A percentile compares a stretch with the other conserved stretches of the same genome.
Evolutionary conservation across 2,888 invertebrate species (phyloP).

Genomic region (Drosophila nr. fundita): DNA sequence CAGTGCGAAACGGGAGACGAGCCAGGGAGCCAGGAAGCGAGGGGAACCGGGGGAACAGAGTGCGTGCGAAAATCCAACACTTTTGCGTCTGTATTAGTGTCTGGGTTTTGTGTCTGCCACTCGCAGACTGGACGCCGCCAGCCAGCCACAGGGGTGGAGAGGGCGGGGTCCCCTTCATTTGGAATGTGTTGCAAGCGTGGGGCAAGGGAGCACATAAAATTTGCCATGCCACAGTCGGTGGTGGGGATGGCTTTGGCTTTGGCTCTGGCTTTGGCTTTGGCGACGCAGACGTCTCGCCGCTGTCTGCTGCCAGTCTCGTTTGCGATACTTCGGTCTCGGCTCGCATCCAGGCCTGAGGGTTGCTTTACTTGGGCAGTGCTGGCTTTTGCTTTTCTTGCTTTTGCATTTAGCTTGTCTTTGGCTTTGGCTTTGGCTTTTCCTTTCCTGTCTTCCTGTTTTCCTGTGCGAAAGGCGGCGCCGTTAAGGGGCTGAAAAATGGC

Average conservation of each 20-base stretch:
- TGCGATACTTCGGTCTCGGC: constrained; percentile 12
- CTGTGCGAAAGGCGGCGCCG: constrained; percentile 46
- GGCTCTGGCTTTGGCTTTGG: constrained; percentile 57
- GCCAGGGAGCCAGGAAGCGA: constrained; percentile 8
- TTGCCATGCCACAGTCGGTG: constrained; percentile 32
- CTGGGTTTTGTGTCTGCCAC: constrained; percentile 39
- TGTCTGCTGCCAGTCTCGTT: constrained; percentile 74
- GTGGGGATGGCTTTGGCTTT: constrained; percentile 57
- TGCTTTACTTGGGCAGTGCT: constrained; percentile 20
- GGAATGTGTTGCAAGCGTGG: constrained; percentile 24
- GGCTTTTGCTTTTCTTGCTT: not conserved
- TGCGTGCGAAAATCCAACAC: constrained; percentile 80
- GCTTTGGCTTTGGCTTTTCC: constrained; percentile 23
- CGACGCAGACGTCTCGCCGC: constrained; percentile 76
- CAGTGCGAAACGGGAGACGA: constrained; percentile 37
- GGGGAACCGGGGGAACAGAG: not conserved
- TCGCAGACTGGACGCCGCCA: constrained; percentile 75
- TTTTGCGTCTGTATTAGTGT: constrained; percentile 41
- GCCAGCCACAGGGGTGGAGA: constrained; percentile 27
- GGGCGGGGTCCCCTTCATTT: constrained; percentile 6
- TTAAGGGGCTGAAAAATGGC: constrained; percentile 41
- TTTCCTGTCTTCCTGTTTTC: constrained; percentile 10
- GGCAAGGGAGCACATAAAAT: constrained; percentile 26
- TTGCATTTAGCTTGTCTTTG: constrained; percentile 25
- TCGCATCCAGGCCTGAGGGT: constrained; percentile 44